phyloP scores from a whole-genome alignment of 2,113 vertebrate species.

The Oncorhynchus tshawytscha region DNA sequence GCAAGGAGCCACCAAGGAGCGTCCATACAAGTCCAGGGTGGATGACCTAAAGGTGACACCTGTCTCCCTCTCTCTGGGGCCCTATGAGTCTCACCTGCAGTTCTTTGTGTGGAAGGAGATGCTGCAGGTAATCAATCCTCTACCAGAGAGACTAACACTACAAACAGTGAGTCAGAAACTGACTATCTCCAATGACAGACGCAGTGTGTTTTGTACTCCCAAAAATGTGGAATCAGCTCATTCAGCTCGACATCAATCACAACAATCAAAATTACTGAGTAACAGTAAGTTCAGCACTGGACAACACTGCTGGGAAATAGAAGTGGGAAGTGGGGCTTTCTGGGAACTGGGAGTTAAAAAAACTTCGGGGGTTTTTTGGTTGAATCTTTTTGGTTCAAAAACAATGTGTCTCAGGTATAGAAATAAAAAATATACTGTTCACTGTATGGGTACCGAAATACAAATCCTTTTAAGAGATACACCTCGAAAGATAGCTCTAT shows the following conservation, averaged over 20 bases:
- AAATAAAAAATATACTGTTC: neutral
- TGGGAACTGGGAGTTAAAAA: slow-evolving; percentile 47
- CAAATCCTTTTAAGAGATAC: neutral
- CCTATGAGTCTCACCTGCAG: slow-evolving; percentile 57
- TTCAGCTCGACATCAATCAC: neutral
- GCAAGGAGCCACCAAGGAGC: neutral
- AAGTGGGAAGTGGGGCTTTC: slow-evolving; percentile 41
- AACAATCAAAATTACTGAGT: slow-evolving; percentile 12
- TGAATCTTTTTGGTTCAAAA: neutral
- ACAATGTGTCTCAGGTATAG: slow-evolving; percentile 27
- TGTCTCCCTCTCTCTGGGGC: slow-evolving; percentile 38
- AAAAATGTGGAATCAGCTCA: neutral
- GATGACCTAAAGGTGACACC: slow-evolving; percentile 24
- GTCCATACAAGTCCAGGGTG: slow-evolving; percentile 9
- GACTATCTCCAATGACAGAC: slow-evolving; percentile 37
- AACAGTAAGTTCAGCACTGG: slow-evolving; percentile 29
- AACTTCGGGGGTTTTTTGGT: neutral
- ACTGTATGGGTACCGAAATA: neutral
- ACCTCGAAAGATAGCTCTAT: slow-evolving; percentile 45
- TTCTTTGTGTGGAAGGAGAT: slow-evolving; percentile 67
- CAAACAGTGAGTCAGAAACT: neutral
- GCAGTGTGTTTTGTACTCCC: slow-evolving; percentile 24
- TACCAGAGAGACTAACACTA: slow-evolving; percentile 20
- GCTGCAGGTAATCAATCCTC: slow-evolving; percentile 48
- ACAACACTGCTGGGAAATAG: slow-evolving; percentile 55